Base-by-base conservation (phyloP, 2,113 vertebrate species). In the Xenus cinereus region DNA sequence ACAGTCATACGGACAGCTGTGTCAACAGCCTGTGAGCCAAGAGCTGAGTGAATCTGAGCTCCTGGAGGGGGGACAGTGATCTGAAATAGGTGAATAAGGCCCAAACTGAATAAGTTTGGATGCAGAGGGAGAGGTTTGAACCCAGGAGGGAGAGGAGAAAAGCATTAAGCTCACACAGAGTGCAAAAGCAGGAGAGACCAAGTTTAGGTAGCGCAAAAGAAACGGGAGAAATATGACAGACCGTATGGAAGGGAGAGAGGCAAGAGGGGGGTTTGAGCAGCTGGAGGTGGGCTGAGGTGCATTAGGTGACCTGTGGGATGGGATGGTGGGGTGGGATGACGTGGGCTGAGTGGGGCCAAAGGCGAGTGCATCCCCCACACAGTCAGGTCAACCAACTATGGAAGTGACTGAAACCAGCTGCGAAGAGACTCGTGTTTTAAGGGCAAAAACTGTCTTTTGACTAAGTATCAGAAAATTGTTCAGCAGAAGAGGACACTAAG, bases 21-120 rank as follows among this genome's bases (percentile, higher is more conserved):
- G 93, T 97, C 95, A 97, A 97, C 95, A 96, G 79, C 82, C 67
- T 54, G 54, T 33, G 75, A 96, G 93, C 96, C 93, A 97, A 85
- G 26, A 54, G 20, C 67, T 90, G 89, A 91, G 63, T 27, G 75
- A 91, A 87, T 93, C 87, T 83, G 82, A 85, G 85, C 67, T 96
- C 63, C 87, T 91, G 90, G 78, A 94, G 72, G 3, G 5, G 41
- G 62, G 59, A 60, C 77, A 62, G 67, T 22, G 50, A 85, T 76
- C 76, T 57, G 54, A 76, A 95, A 45, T 67, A 90, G 89, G 96
- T 91, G 92, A 91, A 83, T 69, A 69, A 35, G 53, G 45, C 84
- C 74, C 53, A 75, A 78, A 87, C 16, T 23, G 35, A 84, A 1
- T 30, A 79, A 11, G 23, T 56, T 41, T 69, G 87, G 41, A 83